phyloP scores from a whole-genome alignment of 2,888 invertebrate genomes.

The Drosophila meridionalis region DNA sequence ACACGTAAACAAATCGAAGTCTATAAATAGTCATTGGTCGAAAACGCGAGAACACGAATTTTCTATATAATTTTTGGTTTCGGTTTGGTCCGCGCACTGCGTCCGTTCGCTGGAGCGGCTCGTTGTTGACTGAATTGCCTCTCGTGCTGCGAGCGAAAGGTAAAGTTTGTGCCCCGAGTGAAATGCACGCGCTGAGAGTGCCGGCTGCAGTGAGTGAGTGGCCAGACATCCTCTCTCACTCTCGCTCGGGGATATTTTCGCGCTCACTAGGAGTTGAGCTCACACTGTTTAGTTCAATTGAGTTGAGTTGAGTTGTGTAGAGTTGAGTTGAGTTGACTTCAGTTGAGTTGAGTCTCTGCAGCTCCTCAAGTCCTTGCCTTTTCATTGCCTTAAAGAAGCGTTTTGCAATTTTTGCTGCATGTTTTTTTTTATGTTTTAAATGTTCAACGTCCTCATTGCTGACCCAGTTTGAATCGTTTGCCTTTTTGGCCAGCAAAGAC shows the following conservation, averaged over 20 bases:
- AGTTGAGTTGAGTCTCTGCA: neutral
- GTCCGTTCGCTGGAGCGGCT: constrained; percentile 70
- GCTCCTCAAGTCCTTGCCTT: constrained; percentile 44
- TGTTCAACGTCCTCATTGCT: constrained; percentile 50
- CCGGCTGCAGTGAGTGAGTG: constrained; percentile 39
- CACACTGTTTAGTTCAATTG: neutral
- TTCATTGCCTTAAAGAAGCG: constrained; percentile 46
- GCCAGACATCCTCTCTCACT: constrained; percentile 3
- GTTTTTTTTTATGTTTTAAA: constrained; percentile 30
- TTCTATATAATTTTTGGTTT: neutral
- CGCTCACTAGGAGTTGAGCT: constrained; percentile 19
- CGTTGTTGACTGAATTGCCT: constrained; percentile 64
- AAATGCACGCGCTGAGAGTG: constrained; percentile 36
- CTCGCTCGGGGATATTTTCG: constrained; percentile 34
- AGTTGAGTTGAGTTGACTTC: constrained; percentile 4
- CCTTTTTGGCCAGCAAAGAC: constrained; percentile 45
- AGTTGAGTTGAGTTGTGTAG: constrained; percentile 2
- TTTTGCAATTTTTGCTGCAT: constrained; percentile 49
- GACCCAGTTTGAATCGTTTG: constrained; percentile 61
- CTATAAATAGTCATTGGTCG: constrained; percentile 62
- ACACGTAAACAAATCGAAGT: constrained; percentile 65
- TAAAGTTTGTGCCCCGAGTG: constrained; percentile 24
- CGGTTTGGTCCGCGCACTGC: constrained; percentile 37
- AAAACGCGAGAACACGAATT: constrained; percentile 13
- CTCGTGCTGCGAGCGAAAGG: constrained; percentile 34